A percentile compares a stretch with the other conserved stretches of the same genome.
phyloP scores from a whole-genome alignment of 2,888 invertebrate genomes.

The Galeruca laticollis region DNA sequence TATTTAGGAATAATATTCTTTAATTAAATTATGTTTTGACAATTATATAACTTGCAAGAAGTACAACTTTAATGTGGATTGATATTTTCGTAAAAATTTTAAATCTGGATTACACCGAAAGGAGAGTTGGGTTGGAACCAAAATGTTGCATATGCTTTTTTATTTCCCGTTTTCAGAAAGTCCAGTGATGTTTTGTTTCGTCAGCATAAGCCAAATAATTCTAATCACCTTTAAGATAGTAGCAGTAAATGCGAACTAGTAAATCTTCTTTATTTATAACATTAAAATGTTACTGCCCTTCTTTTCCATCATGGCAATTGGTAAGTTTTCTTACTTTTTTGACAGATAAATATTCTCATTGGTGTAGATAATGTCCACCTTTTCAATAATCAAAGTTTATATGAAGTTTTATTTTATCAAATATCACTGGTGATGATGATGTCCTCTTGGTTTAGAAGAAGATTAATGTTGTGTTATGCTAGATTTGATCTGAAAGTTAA shows the following conservation, averaged over 20 bases:
- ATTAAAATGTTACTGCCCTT: too few relatives aligned
- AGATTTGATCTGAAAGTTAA: conserved; percentile 5
- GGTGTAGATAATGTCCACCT: neutral
- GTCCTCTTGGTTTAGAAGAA: neutral
- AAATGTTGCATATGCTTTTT: too few relatives aligned
- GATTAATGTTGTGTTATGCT: neutral
- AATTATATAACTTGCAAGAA: neutral
- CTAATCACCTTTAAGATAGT: too few relatives aligned
- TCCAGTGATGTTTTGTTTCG: too few relatives aligned
- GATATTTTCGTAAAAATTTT: too few relatives aligned
- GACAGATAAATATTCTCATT: neutral
- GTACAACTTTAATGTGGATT: neutral
- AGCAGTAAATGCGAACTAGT: too few relatives aligned
- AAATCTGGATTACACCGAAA: too few relatives aligned
- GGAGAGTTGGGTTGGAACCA: too few relatives aligned
- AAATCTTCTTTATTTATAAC: too few relatives aligned
- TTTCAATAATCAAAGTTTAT: neutral
- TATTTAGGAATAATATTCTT: neutral
- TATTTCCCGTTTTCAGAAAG: too few relatives aligned
- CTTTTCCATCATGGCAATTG: neutral
- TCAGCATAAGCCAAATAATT: too few relatives aligned
- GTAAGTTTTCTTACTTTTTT: neutral
- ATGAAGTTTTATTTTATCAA: neutral
- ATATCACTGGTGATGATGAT: neutral
- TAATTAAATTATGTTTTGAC: too few relatives aligned